Evolutionary conservation across 2,888 invertebrate genomes (phyloP).

Genomic region (Nebria salina): DNA sequence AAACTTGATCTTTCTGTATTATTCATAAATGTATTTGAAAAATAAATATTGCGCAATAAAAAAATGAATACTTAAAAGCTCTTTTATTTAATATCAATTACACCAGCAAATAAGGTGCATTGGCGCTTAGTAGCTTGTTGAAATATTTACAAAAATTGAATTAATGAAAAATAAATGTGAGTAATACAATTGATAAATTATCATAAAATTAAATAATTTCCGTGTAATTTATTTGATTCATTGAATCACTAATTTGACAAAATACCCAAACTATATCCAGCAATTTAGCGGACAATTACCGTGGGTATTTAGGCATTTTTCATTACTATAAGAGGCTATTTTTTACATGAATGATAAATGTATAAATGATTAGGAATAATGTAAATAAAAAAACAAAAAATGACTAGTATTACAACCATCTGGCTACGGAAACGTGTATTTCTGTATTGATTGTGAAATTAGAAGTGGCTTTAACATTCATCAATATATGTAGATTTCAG

Average conservation of each 20-base stretch:
- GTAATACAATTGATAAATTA: too few relatives aligned
- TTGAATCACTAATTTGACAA: background rate
- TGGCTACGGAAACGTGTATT: background rate
- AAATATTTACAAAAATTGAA: too few relatives aligned
- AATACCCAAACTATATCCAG: too few relatives aligned
- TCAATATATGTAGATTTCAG: conserved; percentile 8
- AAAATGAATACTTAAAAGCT: background rate
- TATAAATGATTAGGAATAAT: background rate
- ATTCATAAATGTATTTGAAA: background rate
- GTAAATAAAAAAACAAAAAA: background rate
- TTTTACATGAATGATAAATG: background rate
- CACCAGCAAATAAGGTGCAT: too few relatives aligned
- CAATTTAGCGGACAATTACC: too few relatives aligned
- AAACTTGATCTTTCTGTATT: background rate
- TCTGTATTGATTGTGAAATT: background rate
- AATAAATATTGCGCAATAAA: background rate
- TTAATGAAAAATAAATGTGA: too few relatives aligned
- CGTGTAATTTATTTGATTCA: background rate
- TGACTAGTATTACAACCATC: background rate
- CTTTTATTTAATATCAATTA: too few relatives aligned
- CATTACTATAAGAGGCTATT: too few relatives aligned
- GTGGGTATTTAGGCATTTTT: too few relatives aligned
- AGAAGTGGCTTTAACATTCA: background rate
- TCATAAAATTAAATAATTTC: background rate
- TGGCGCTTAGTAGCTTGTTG: too few relatives aligned